phyloP scores from a whole-genome alignment of 2,888 invertebrate genomes.

The Dastarcus helophoroides region DNA sequence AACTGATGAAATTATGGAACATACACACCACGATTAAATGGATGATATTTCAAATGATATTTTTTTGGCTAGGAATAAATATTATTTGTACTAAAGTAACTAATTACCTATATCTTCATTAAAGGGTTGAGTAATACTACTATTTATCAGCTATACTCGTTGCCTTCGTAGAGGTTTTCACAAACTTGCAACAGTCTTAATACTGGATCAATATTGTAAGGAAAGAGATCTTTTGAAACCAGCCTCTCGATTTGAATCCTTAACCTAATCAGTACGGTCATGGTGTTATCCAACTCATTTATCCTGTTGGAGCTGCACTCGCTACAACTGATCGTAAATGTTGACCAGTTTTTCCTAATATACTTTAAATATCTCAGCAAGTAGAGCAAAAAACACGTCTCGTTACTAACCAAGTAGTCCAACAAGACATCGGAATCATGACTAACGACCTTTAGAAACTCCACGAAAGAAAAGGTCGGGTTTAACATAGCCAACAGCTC shows the following conservation, averaged over 20 bases:
- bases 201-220: constrained; percentile 84
- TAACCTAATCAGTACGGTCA: constrained; percentile 70
- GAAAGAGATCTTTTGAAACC: constrained; percentile 72
- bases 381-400: constrained; percentile 81
- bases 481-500: constrained; percentile 73
- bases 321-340: constrained; percentile 68
- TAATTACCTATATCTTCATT: too few species aligned
- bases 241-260: constrained; percentile 70
- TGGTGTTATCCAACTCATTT: constrained; percentile 63
- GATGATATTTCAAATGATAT: too few species aligned
- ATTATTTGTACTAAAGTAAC: too few species aligned
- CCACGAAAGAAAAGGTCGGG: constrained; percentile 76
- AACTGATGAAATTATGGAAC: too few species aligned
- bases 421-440: constrained; percentile 70
- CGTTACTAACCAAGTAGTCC: constrained; percentile 79
- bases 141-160: constrained; percentile 59
- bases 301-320: constrained; percentile 36
- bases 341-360: constrained; percentile 71
- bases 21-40: too few species aligned
- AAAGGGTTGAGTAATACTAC: too few species aligned
- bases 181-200: constrained; percentile 71
- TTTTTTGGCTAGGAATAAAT: too few species aligned
- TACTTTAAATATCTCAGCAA: constrained; percentile 75
- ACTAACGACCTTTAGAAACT: constrained; percentile 73
- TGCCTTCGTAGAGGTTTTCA: constrained; percentile 75